Base-by-base conservation (phyloP, 1,140 invertebrate species). In the Colletes latitarsis region DNA sequence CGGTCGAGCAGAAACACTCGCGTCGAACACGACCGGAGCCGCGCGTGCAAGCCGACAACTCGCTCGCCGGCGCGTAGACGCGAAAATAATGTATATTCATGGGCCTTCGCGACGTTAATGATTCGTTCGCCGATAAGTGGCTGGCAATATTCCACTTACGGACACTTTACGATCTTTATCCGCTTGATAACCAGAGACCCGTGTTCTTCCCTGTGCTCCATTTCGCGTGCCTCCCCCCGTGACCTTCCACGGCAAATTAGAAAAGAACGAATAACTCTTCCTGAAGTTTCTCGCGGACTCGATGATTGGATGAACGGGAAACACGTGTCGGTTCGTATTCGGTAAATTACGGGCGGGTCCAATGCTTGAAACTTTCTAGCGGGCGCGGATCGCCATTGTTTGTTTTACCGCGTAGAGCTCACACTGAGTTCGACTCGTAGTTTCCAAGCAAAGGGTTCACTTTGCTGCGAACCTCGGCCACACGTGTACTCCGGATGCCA, bases 51-150 rank as follows among this genome's bases (percentile, higher is more conserved):
- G 30, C 46, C 19, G 19, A 8, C 9, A 6, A 21, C 19, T 9
- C 46, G 71, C 19, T 49, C 71, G 17, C 15, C 30, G 17, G 43
- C 57, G 74, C 64, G 53, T 77, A 79, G 52, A 79, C 49, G 52
- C 60, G 70, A 79, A 73, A 73, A 64, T 78, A 78, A 78, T 58
- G 77, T 66, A 72, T 73, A 73, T 73, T 79, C 77, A 73, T 66
- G 60, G 70, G 52, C 41, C 21, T 12, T 19, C 53, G 70, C 52
- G 49, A 64, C 60, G 70, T 73, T 79, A 79, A 79, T 73, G 69
- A 79, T 64, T 79, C 77, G 60, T 49, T 72, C 58, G 49, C 19
- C 70, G 60, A 73, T 73, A 73, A 73, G 60, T 49, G 69, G 30
- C n/a, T 17, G 43, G 69, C 77, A 41, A 73, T 73, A 66, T 52